A percentile compares a stretch with the other conserved stretches of the same genome.
Evolutionary conservation across 2,113 vertebrate genomes (phyloP).

Genomic region (Vidua macroura): DNA sequence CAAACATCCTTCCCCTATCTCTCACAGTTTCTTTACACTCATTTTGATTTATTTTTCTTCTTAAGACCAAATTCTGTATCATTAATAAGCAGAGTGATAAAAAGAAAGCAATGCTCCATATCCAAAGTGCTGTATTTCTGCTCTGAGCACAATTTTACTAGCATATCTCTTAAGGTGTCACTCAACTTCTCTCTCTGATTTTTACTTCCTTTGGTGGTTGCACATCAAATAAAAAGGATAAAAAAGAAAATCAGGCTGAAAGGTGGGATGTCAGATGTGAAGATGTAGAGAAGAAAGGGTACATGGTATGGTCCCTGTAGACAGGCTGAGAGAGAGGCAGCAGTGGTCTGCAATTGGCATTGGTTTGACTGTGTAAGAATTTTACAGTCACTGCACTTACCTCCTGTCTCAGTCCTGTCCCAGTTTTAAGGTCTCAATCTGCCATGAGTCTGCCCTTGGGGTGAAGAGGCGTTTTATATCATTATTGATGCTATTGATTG

Average conservation of each 20-base stretch:
- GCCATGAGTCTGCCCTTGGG: background rate
- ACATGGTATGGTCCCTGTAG: background rate
- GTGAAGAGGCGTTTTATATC: background rate
- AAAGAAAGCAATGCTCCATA: background rate
- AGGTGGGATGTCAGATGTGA: background rate
- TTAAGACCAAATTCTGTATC: background rate
- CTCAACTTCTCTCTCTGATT: background rate
- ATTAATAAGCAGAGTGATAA: conserved; percentile 1
- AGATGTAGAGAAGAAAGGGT: background rate
- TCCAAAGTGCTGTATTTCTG: background rate
- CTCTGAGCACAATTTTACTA: background rate
- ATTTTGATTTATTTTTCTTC: background rate
- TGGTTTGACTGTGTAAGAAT: background rate
- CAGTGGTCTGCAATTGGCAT: background rate
- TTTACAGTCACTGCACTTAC: background rate
- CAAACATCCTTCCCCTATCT: conserved; percentile 16
- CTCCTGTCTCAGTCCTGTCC: background rate
- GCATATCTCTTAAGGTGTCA: background rate
- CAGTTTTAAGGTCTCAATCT: background rate
- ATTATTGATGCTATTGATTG: background rate
- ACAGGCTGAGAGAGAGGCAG: background rate
- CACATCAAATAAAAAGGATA: background rate
- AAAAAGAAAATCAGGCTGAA: background rate
- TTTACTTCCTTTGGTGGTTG: background rate
- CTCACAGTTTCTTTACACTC: background rate